A percentile compares a stretch with the other conserved stretches of the same genome.
These are phyloP conservation scores for Anoplolepis gracilipes DNA, from an alignment of 1,140 invertebrate genomes.

Conservation along the genomic window DNA sequence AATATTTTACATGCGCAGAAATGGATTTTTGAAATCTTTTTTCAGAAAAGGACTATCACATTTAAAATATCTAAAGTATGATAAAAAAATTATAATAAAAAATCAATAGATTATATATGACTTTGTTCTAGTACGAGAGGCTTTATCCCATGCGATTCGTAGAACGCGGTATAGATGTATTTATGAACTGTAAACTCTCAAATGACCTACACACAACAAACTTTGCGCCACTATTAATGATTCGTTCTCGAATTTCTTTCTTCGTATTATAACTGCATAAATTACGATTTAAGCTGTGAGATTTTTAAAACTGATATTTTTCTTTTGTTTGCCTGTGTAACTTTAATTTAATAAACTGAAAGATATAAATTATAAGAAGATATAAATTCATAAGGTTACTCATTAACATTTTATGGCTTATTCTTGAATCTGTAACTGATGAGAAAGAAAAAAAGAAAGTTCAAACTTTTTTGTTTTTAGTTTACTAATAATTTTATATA, in stretches of 20 bases:
- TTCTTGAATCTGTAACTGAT: not conserved
- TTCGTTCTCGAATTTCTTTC: slow-evolving; percentile 1
- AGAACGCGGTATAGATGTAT: slow-evolving; percentile 48
- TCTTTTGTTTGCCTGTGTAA: not conserved
- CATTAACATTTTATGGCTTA: too few species aligned
- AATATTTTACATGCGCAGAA: not conserved
- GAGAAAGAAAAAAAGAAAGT: not conserved
- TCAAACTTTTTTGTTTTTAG: not conserved
- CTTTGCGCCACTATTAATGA: slow-evolving; percentile 23
- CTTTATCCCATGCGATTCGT: slow-evolving; percentile 47
- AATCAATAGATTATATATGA: not conserved
- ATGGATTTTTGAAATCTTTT: too few species aligned
- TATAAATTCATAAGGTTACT: not conserved
- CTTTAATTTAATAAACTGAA: not conserved
- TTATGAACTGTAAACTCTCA: slow-evolving; percentile 60
- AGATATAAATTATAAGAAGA: not conserved
- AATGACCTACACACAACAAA: slow-evolving; percentile 61
- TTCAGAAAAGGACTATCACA: too few species aligned
- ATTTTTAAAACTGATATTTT: not conserved
- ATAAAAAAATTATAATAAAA: not conserved
- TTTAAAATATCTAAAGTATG: too few species aligned
- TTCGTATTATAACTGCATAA: not conserved
- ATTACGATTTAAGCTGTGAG: not conserved
- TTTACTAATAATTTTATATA: too few species aligned
- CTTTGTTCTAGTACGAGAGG: not conserved